These are phyloP conservation scores for Volucella zonaria DNA, from an alignment of 2,888 invertebrate genomes.

Conservation along the genomic window DNA sequence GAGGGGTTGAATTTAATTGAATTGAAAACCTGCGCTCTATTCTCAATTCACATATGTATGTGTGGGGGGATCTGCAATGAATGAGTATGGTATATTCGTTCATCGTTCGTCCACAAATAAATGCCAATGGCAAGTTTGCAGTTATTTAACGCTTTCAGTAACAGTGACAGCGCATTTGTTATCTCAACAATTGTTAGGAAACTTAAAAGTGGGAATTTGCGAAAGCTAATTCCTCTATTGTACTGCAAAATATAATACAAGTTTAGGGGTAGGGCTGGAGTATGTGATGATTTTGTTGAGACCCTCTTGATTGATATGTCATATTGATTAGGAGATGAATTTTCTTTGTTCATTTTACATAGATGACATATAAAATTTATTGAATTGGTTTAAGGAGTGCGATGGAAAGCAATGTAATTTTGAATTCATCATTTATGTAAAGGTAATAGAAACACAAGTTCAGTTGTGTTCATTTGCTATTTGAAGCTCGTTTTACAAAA, in stretches of 20 bases:
- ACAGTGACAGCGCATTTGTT: neutral
- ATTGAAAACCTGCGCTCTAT: constrained; percentile 35
- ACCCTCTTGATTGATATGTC: neutral
- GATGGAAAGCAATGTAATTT: no score
- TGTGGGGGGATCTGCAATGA: neutral
- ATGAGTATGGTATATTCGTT: neutral
- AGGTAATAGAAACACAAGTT: no score
- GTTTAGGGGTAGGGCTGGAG: neutral
- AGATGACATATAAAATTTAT: no score
- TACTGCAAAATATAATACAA: neutral
- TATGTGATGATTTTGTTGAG: neutral
- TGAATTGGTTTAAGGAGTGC: no score
- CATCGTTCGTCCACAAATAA: constrained; percentile 15
- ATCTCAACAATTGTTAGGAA: constrained; percentile 1
- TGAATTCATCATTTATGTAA: no score
- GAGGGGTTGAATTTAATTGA: constrained; percentile 16
- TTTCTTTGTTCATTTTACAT: no score
- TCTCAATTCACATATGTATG: constrained; percentile 1
- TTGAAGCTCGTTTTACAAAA: no score
- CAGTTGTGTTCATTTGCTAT: no score
- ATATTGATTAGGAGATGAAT: neutral
- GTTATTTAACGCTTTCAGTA: constrained; percentile 41
- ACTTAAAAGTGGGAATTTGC: constrained; percentile 8
- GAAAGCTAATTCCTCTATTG: constrained; percentile 3
- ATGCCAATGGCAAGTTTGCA: constrained; percentile 44